Percentiles rank a stretch among this genome's conserved stretches.
Evolutionary conservation across 2,888 invertebrate genomes (phyloP).

Genomic region (Yponomeuta plumbellus): DNA sequence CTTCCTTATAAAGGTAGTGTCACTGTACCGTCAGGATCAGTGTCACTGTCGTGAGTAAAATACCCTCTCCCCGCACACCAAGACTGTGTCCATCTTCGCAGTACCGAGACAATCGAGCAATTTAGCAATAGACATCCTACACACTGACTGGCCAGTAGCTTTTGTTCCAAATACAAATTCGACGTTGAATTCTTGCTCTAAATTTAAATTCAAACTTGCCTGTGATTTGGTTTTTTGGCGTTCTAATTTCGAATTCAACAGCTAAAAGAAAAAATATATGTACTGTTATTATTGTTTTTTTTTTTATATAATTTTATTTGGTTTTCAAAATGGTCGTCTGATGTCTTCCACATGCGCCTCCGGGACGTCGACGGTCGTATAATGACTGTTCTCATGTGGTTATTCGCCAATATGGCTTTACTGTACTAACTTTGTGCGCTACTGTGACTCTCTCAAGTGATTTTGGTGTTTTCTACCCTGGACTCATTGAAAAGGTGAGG

Average conservation of each 20-base stretch:
- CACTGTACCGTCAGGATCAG: constrained; percentile 40
- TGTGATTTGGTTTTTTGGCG: not conserved
- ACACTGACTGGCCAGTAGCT: constrained; percentile 15
- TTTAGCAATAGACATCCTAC: constrained; percentile 52
- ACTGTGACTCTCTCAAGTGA: constrained; percentile 36
- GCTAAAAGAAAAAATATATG: not conserved
- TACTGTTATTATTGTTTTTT: too few relatives aligned
- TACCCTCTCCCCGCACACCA: not conserved
- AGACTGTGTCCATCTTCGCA: constrained; percentile 23
- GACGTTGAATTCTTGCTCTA: not conserved
- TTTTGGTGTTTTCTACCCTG: constrained; percentile 33
- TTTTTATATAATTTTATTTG: not conserved
- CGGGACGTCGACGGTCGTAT: constrained; percentile 45
- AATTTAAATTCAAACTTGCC: not conserved
- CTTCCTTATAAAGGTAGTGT: not conserved
- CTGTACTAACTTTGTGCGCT: constrained; percentile 31
- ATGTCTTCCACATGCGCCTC: constrained; percentile 37
- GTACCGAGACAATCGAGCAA: constrained; percentile 35
- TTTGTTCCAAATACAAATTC: not conserved
- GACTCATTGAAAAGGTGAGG: constrained; percentile 53
- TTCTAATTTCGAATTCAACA: constrained; percentile 15
- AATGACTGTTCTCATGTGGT: constrained; percentile 38
- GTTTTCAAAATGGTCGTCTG: constrained; percentile 50
- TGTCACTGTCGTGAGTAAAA: not conserved
- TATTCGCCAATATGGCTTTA: constrained; percentile 68